Conservation (phyloP, 2,888 invertebrate genomes). For the Pantelozetes paolii region DNA sequence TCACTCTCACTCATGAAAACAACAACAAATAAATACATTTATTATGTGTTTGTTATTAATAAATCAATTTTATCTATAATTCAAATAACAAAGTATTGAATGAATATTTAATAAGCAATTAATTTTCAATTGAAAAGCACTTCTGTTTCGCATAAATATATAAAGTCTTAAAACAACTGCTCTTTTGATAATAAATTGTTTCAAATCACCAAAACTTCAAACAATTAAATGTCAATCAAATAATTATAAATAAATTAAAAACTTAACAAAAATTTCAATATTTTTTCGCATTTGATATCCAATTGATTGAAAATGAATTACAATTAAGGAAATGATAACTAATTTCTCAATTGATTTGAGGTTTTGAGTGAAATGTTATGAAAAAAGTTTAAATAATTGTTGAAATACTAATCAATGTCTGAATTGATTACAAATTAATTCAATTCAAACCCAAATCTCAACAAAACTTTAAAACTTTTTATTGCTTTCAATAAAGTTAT, state of each 20-base stretch:
- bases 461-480: no score
- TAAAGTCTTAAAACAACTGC: neutral
- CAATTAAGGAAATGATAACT: no score
- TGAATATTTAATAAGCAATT: neutral
- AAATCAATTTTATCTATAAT: neutral
- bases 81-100: neutral
- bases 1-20: conserved; percentile 3
- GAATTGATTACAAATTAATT: no score
- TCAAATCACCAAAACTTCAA: neutral
- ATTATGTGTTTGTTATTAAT: neutral
- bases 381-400: no score
- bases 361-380: neutral
- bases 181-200: no score
- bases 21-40: neutral
- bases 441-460: no score
- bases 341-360: neutral
- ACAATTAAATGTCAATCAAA: conserved; percentile 10
- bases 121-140: no score
- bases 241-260: neutral
- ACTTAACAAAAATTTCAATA: no score
- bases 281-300: no score
- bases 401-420: no score
- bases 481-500: no score
- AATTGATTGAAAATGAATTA: neutral
- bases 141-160: no score